phyloP scores from a whole-genome alignment of 2,113 vertebrate genomes.

The Petrocephalus zakoni region DNA sequence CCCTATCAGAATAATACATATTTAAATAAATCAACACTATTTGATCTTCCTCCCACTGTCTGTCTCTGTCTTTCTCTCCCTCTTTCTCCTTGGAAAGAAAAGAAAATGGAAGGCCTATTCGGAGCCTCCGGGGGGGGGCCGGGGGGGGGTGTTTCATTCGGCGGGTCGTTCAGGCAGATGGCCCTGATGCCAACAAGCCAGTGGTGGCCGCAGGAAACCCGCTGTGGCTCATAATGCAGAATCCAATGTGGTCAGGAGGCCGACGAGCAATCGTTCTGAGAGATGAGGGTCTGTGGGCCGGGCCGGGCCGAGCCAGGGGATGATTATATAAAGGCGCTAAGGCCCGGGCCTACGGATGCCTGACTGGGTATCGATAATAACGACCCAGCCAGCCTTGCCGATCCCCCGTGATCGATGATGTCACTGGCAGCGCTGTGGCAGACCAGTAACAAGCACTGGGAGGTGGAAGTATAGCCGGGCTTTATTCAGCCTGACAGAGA shows the following conservation, averaged over 20 bases:
- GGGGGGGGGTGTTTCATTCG: background rate
- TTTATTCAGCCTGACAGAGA: background rate
- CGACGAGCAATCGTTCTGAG: background rate
- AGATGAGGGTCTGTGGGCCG: background rate
- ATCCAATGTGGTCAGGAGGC: background rate
- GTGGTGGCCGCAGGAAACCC: background rate
- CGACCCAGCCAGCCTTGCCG: background rate
- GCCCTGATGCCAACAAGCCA: background rate
- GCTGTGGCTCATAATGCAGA: background rate
- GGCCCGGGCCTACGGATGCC: background rate
- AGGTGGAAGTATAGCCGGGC: background rate
- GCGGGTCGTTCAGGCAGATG: background rate
- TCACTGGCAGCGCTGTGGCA: background rate
- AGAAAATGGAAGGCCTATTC: background rate
- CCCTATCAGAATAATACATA: constrained; percentile 3
- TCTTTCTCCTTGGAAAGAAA: background rate
- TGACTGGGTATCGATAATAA: background rate
- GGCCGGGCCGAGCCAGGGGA: background rate
- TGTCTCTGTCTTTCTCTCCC: background rate
- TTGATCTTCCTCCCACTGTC: background rate
- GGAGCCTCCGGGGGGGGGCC: background rate
- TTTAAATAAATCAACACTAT: background rate
- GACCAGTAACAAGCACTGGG: background rate
- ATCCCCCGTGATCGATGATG: background rate
- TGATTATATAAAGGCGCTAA: background rate